phyloP scores from a whole-genome alignment of 2,888 invertebrate genomes.

The Drepanosiphum platanoidis region DNA sequence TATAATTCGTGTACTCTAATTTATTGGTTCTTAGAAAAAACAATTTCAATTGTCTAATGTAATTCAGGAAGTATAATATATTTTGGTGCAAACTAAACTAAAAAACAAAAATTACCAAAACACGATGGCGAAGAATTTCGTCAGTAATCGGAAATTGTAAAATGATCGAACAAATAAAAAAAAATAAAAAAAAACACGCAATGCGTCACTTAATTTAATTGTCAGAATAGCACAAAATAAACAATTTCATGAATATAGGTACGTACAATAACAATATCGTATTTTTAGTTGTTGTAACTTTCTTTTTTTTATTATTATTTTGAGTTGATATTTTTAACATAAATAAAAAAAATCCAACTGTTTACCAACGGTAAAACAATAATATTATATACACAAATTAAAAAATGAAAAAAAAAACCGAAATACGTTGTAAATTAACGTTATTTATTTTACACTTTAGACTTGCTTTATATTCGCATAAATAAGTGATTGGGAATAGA shows the following conservation, averaged over 20 bases:
- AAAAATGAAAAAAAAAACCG: neutral
- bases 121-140: neutral
- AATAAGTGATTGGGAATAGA: neutral
- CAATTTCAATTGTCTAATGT: too few species aligned
- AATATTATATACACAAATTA: neutral
- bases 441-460: neutral
- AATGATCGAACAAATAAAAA: slow-evolving; percentile 14
- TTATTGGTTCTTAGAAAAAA: neutral
- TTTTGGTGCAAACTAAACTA: neutral
- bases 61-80: neutral
- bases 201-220: slow-evolving; percentile 6
- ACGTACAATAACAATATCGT: neutral
- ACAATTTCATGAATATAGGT: slow-evolving; percentile 31
- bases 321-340: neutral
- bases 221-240: slow-evolving; percentile 41
- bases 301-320: too few species aligned
- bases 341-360: neutral
- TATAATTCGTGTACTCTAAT: neutral
- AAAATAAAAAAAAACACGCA: slow-evolving; percentile 13
- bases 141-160: slow-evolving; percentile 49
- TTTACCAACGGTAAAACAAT: neutral
- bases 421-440: neutral
- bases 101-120: neutral
- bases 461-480: neutral
- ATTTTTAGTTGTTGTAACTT: slow-evolving; percentile 1